phyloP scores from a whole-genome alignment of 2,797 vertebrate species.

The Luscinia luscinia region DNA sequence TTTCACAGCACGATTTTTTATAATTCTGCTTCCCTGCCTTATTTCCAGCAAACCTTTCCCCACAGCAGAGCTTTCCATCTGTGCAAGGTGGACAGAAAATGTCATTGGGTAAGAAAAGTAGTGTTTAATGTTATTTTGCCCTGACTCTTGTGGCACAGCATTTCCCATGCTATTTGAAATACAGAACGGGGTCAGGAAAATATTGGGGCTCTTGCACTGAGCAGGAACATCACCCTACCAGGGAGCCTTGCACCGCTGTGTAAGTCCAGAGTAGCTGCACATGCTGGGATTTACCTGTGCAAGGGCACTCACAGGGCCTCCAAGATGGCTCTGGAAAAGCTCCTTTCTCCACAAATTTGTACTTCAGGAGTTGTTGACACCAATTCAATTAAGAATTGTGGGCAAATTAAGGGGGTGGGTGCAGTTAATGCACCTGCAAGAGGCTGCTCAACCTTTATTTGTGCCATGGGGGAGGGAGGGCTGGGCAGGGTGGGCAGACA shows the following conservation, averaged over 20 bases:
- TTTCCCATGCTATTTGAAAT: not conserved
- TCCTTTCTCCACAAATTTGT: not conserved
- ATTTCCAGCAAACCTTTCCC: not conserved
- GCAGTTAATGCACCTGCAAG: not conserved
- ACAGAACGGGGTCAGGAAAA: not conserved
- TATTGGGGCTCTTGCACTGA: fast-evolving
- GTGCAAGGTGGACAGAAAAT: not conserved
- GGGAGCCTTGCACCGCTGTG: fast-evolving
- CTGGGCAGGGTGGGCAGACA: not conserved
- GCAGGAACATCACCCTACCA: fast-evolving
- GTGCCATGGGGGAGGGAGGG: not conserved
- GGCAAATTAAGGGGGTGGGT: fast-evolving
- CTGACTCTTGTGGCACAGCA: not conserved
- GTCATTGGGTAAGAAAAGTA: not conserved
- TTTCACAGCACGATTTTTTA: not conserved
- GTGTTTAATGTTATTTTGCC: not conserved
- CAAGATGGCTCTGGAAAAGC: not conserved
- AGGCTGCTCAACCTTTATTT: not conserved
- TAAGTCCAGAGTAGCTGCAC: not conserved
- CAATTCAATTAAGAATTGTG: not conserved
- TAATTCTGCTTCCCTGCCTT: slow-evolving; percentile 2
- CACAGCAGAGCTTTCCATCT: not conserved
- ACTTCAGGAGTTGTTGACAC: fast-evolving
- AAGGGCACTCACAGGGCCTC: fast-evolving
- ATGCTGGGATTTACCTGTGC: fast-evolving